Base-by-base conservation (phyloP, 2,888 invertebrate species). In the Luffia ferchaultella region DNA sequence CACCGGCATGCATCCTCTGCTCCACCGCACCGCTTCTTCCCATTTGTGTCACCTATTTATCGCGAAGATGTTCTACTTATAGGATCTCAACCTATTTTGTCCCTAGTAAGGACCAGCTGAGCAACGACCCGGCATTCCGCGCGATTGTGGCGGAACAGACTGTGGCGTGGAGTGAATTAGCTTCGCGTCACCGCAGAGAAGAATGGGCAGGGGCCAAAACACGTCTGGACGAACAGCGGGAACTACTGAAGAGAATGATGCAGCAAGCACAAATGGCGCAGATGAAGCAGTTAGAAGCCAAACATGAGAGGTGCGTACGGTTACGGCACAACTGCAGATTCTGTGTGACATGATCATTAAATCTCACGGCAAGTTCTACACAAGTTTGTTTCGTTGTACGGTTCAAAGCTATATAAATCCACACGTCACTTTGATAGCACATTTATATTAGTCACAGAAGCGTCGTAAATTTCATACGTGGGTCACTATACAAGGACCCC, bases 131-230 rank as follows among this genome's bases (percentile, higher is more conserved):
- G 0, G 80, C 87, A 1, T 90, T 95, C 60, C 90, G 93, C 57
- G 89, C 90, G 62, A 85, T 97, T 49, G 97, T 99, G 20, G 88
- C 89, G 42, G 96, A 96, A 58, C 98, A 99, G 80, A 96, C 97
- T 3, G 85, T 89, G 15, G 96, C 98, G 62, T 99, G 98, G 98
- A 93, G 95, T 53, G 93, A 93, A 63, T 89, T 98, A 86, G 91
- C 94, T 60, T 90, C 92, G 54, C 85, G 90, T 42, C 97, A 95
- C 60, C 88, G 93, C 55, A 89, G 89, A 54, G 93, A 93, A 80
- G 91, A 93, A 70, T 92, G 93, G 88, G 92, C 92, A 53, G 87
- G 94, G 75, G 86, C 96, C 51, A 87, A 93, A 50, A 85, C 89
- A 58, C 90, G 96, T 64, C 82, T 96, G 16, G 92, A 96, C 67